Base-by-base conservation (phyloP, 2,113 vertebrate genomes). In the Mastomys natalensis region DNA sequence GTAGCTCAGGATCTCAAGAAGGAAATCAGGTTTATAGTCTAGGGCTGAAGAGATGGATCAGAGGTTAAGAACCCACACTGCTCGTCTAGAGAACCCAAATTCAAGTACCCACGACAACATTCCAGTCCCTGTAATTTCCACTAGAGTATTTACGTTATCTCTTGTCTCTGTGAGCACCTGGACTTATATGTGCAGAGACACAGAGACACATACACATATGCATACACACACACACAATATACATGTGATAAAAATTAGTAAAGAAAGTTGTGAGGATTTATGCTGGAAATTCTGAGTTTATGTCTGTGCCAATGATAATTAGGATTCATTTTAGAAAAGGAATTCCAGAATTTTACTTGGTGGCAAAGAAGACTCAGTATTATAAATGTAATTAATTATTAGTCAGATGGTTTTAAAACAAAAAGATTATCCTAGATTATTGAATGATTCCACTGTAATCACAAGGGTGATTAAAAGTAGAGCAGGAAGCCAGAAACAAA, bases 401-500 rank as follows among this genome's bases (percentile, higher is more conserved):
- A 62, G 48, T 73, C 24, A 89, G 26, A 5, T 84, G 24, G n/a
- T 12, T 2, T 80, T 48, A 72, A 94, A 88, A 77, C 24, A 70
- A 17, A 5, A 48, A 7, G 5, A 66, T 90, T n/a, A 90, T n/a
- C 19, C 68, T 72, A 87, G 70, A 60, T 92, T 53, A 81, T 31
- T 24, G 0, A 10, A 3, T n/a, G 13, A 53, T 34, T 1, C 21
- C 22, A 37, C 0, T 55, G 12, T n/a, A 55, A 73, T 66, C 19
- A 68, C 40, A 87, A 48, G 3, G 3, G 3, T 76, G n/a, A 37
- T 93, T 34, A 51, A 66, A 85, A 80, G 9, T 91, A 7, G 12
- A 45, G 19, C 45, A 37, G 1, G 82, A 77, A 87, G n/a, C 78
- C 34, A 51, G 55, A 53, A 77, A 55, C 34, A 87, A 45, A 31